Base-by-base conservation (phyloP, 2,113 vertebrate genomes). In the Tretioscincus oriximinensis region DNA sequence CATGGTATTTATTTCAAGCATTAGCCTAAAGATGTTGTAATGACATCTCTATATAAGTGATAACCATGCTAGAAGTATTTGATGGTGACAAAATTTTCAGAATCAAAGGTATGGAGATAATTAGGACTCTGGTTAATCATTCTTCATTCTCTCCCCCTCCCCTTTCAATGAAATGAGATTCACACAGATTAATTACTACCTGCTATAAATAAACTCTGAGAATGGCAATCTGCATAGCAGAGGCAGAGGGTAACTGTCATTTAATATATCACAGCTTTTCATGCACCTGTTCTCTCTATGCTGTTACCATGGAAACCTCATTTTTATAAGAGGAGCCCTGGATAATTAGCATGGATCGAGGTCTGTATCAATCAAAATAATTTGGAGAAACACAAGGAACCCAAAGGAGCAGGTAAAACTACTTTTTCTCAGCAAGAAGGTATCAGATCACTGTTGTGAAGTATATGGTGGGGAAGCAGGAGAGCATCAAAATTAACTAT, bases 291-390 rank as follows among this genome's bases (percentile, higher is more conserved):
- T 94, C 77, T 80, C 88, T 84, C 68, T 0, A 84, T 84, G 72
- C 90, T 82, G 93, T 96, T 94, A 79, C 93, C 84, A 91, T 93
- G 90, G 94, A 77, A 94, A 95, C 95, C 35, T 77, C 81, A 92
- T 86, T 81, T 94, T 95, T 91, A 84, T 92, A 94, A 92, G 93
- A 86, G 93, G 93, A 95, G 88, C 90, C 83, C 87, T 92, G 88
- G 90, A 91, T 94, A 95, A 95, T 95, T 95, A 95, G 90, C 93
- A 88, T 88, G 90, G 91, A 94, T 93, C 76, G 86, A 95, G 93
- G 92, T 94, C 93, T 94, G 85, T 94, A 94, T 96, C 93, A 94
- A 93, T 95, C 94, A 94, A 93, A 95, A 94, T 94, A 95, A 95
- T 94, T 94, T 92, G 93, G 92, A 94, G 90, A 88, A 93, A 92